Conservation (phyloP, 2,113 vertebrate genomes). For the Hirundichthys speculiger region DNA sequence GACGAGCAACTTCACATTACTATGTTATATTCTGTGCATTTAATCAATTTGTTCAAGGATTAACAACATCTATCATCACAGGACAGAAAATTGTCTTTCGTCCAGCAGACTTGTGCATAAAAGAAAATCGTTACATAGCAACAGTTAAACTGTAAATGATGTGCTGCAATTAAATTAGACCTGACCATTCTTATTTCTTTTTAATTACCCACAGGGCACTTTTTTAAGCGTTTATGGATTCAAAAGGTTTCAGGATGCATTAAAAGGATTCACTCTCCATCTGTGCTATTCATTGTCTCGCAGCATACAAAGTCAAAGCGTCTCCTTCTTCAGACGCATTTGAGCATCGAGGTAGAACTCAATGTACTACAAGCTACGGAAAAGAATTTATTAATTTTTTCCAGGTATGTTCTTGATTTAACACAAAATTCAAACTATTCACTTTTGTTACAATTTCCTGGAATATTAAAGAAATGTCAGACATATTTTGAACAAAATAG, state of each 20-base stretch:
- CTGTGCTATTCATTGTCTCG: neutral
- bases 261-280: neutral
- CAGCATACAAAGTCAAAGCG: too few species aligned
- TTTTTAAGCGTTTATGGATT: neutral
- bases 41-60: neutral
- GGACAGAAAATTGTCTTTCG: neutral
- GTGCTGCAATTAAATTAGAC: neutral
- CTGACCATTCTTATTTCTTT: neutral
- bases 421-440: too few species aligned
- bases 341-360: too few species aligned
- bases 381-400: too few species aligned
- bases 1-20: too few species aligned
- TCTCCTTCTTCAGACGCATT: too few species aligned
- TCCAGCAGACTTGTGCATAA: neutral
- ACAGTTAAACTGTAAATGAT: neutral
- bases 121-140: neutral
- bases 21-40: neutral
- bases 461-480: too few species aligned
- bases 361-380: too few species aligned
- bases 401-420: too few species aligned
- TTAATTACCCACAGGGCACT: neutral
- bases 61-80: neutral
- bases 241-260: neutral
- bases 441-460: too few species aligned
- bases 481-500: too few species aligned